These are phyloP conservation scores for Bos javanicus DNA, from an alignment of 2,113 vertebrate genomes.

Conservation along the genomic window DNA sequence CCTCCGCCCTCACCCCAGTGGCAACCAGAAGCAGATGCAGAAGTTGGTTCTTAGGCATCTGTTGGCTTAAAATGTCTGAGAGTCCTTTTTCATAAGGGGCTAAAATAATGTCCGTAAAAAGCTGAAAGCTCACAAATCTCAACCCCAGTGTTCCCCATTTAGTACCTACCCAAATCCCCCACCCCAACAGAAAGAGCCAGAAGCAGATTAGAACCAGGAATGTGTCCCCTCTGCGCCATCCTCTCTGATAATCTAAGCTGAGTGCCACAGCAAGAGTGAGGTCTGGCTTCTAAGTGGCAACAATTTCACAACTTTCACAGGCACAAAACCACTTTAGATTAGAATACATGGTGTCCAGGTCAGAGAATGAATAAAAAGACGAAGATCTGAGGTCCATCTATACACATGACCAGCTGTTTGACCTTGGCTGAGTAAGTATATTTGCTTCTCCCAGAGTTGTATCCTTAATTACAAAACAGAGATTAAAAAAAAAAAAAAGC, in stretches of 20 bases:
- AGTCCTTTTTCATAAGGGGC: slow-evolving; percentile 48
- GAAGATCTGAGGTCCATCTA: background rate
- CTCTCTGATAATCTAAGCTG: slow-evolving; percentile 41
- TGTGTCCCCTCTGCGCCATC: background rate
- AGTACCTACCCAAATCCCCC: background rate
- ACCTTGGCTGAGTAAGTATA: slow-evolving; percentile 8
- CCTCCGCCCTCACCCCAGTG: background rate
- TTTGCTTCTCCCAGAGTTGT: background rate
- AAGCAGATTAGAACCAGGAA: slow-evolving; percentile 59
- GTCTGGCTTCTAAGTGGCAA: slow-evolving; percentile 19
- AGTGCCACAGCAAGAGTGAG: background rate
- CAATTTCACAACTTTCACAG: slow-evolving; percentile 5
- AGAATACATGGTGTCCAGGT: background rate
- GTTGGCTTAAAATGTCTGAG: slow-evolving; percentile 36
- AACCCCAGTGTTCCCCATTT: background rate
- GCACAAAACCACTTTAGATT: slow-evolving; percentile 48
- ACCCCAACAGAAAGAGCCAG: slow-evolving; percentile 28
- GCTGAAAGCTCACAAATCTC: background rate
- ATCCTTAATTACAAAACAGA: slow-evolving; percentile 21
- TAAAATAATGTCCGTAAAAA: slow-evolving; percentile 54
- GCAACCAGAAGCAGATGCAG: slow-evolving; percentile 38
- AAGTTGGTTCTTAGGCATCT: slow-evolving; percentile 5
- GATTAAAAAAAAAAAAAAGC: background rate
- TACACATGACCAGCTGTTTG: background rate
- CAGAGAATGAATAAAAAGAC: background rate